phyloP scores from a whole-genome alignment of 2,113 vertebrate species.

The Perognathus longimembris region DNA sequence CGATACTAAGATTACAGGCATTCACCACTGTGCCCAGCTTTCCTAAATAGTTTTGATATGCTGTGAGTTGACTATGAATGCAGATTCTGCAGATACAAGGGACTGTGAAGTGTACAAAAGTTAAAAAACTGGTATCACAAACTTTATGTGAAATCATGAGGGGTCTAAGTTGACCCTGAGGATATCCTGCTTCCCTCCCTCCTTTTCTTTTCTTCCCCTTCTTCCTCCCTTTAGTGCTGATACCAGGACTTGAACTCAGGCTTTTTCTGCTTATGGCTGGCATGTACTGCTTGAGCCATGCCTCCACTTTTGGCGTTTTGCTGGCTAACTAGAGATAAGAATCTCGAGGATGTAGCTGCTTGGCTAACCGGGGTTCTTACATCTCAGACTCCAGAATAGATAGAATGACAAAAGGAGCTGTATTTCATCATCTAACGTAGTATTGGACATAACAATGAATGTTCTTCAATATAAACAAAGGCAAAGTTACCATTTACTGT shows the following conservation, averaged over 20 bases:
- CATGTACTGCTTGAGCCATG: too few relatives aligned
- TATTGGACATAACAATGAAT: not conserved
- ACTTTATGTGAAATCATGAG: slow-evolving; percentile 19
- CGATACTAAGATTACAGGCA: too few relatives aligned
- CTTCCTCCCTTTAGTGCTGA: not conserved
- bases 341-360: too few relatives aligned
- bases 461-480: not conserved
- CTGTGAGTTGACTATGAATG: not conserved
- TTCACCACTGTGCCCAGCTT: not conserved
- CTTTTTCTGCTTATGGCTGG: too few relatives aligned
- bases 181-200: not conserved
- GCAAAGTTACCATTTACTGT: not conserved
- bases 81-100: not conserved
- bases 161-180: not conserved
- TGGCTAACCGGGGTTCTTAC: not conserved
- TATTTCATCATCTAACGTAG: not conserved
- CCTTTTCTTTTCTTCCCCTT: not conserved
- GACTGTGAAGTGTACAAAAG: not conserved
- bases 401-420: not conserved
- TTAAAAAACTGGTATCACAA: not conserved
- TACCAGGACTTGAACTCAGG: too few relatives aligned
- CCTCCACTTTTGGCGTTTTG: too few relatives aligned
- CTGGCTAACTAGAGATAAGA: too few relatives aligned
- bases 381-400: not conserved
- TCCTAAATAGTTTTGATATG: not conserved